Conservation (phyloP, 2,797 vertebrate species). For the Micromesistius poutassou region DNA sequence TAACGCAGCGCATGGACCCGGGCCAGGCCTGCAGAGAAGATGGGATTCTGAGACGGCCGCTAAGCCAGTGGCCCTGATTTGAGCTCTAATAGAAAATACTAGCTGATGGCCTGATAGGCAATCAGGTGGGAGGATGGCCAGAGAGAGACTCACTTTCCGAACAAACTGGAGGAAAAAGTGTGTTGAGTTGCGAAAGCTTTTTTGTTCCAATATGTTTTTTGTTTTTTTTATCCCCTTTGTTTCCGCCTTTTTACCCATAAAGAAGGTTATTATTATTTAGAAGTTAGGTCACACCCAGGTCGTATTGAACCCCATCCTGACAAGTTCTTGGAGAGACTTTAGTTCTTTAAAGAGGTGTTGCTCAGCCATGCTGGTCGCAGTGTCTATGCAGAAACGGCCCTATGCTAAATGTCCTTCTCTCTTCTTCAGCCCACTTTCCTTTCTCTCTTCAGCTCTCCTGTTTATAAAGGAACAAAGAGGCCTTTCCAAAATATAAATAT, state of each 20-base stretch:
- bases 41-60: slow-evolving; percentile 38
- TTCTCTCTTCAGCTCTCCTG: neutral
- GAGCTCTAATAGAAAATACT: slow-evolving; percentile 45
- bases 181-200: neutral
- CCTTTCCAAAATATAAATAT: neutral
- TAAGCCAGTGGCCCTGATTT: slow-evolving; percentile 45
- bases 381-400: too few species aligned
- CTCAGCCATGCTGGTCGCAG: too few species aligned
- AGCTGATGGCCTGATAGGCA: slow-evolving; percentile 52
- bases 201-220: neutral
- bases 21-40: slow-evolving; percentile 26
- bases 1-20: neutral
- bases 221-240: neutral
- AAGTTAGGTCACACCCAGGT: neutral
- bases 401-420: too few species aligned
- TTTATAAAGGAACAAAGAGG: too few species aligned
- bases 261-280: neutral
- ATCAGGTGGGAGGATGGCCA: slow-evolving; percentile 41
- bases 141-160: slow-evolving; percentile 23
- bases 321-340: neutral
- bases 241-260: neutral
- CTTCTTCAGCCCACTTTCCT: neutral
- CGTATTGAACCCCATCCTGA: neutral
- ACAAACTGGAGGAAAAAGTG: neutral
- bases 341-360: too few species aligned